Conservation (phyloP, 2,888 invertebrate genomes). For the Chloroclystis v-ata region DNA sequence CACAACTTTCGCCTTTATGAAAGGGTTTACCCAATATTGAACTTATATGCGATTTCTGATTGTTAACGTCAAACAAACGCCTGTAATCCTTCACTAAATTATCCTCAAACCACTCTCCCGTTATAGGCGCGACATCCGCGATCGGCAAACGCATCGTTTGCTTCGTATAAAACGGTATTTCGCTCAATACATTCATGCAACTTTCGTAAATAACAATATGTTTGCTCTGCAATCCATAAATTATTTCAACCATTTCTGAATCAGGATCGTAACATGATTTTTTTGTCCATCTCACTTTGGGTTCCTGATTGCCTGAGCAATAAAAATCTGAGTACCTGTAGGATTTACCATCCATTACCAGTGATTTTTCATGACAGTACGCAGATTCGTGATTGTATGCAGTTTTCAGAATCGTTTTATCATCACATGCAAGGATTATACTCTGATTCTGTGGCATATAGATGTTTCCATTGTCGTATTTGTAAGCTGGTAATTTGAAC, state of each 20-base stretch:
- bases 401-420: too few relatives aligned
- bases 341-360: conserved; percentile 30
- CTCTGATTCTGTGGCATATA: conserved; percentile 31
- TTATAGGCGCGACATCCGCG: conserved; percentile 22
- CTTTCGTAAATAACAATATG: conserved; percentile 41
- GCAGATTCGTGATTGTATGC: conserved; percentile 30
- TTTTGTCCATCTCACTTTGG: conserved; percentile 26
- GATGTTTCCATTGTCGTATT: conserved; percentile 30
- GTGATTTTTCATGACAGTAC: conserved; percentile 35
- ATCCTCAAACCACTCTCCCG: conserved; percentile 33
- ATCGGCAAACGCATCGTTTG: conserved; percentile 29
- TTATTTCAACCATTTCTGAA: conserved; percentile 38
- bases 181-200: conserved; percentile 38
- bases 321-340: conserved; percentile 39
- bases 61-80: conserved; percentile 38
- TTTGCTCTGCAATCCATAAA: conserved; percentile 26
- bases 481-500: conserved; percentile 26
- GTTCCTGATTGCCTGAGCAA: conserved; percentile 36
- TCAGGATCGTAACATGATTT: conserved; percentile 29
- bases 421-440: conserved; percentile 40
- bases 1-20: conserved; percentile 36
- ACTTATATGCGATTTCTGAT: conserved; percentile 32
- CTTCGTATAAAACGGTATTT: conserved; percentile 38
- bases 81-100: conserved; percentile 33
- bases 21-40: conserved; percentile 11